Conservation (phyloP, 2,113 vertebrate species). For the Genyomyrus donnyi region DNA sequence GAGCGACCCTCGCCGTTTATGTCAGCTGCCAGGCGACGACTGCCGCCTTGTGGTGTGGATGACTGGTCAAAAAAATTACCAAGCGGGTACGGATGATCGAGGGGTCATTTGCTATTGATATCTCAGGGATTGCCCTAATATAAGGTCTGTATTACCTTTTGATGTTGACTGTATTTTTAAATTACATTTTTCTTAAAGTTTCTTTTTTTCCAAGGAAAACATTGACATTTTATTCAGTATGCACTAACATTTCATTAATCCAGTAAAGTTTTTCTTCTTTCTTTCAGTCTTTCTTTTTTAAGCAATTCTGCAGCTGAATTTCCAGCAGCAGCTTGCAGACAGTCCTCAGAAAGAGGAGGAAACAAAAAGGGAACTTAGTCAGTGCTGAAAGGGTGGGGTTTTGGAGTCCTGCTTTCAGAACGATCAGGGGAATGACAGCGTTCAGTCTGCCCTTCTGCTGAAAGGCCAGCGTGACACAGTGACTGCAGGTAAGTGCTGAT, state of each 20-base stretch:
- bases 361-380: conserved; percentile 65
- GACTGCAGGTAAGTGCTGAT: background rate
- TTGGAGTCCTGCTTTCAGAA: conserved; percentile 45
- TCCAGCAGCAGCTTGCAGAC: background rate
- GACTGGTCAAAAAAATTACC: background rate
- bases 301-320: background rate
- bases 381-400: conserved; percentile 60
- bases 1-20: background rate
- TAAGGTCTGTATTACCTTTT: background rate
- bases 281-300: background rate
- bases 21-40: accelerated
- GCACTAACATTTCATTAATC: background rate
- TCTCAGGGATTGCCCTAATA: background rate
- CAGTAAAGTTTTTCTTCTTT: background rate
- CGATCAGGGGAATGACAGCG: background rate
- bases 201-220: background rate
- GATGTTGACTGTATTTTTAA: background rate
- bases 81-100: background rate
- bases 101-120: background rate
- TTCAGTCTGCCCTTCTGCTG: background rate
- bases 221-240: background rate
- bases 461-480: background rate
- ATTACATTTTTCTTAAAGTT: background rate
- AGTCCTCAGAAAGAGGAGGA: conserved; percentile 42
- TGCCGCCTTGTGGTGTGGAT: background rate